Evolutionary conservation across 2,797 vertebrate genomes (phyloP), one percentile per base, ranked within the genome.

Genomic region (Ptychadena robeensis): DNA sequence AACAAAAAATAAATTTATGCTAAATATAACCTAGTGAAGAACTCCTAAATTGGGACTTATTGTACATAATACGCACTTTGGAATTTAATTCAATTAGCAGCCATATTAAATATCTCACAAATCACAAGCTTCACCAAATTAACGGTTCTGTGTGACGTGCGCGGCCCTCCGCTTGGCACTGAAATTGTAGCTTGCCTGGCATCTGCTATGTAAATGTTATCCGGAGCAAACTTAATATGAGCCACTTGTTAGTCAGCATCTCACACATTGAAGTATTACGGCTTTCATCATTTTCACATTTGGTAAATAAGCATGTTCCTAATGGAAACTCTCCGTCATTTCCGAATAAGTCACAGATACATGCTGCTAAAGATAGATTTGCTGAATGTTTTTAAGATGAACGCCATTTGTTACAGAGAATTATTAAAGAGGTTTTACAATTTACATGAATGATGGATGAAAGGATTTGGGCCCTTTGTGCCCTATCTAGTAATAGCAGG

Each of bases 31-130:
- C 9, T 8, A 35, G 35, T 74, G 77, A 80, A 75, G 74, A 69
- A 80, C 76, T 30, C 30, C 82, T 65, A 64, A 74, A 65, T 65
- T 12, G 44, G 72, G 31, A 85, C 69, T 80, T 85, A 75, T 77
- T 70, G 78, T 85, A 75, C 35, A 44, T 75, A 85, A 80, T 69
- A 63, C 35, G 63, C 79, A 79, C 69, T 80, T 80, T 75, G 65
- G 64, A 65, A 70, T 75, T 74, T 63, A 76, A 80, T 80, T 85
- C 72, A 80, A 80, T 85, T 85, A 85, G 72, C 82, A 30, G 71
- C 71, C 69, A 64, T 85, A 85, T 85, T 85, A 85, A 80, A 80
- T 80, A 84, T 84, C 76, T 84, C 70, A 63, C 75, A 80, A 80
- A 85, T 85, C 82, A 85, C 71, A 85, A 76, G 78, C 53, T 80